These are phyloP conservation scores for Phengaris arion DNA, from an alignment of 2,888 invertebrate genomes.

Conservation along the genomic window DNA sequence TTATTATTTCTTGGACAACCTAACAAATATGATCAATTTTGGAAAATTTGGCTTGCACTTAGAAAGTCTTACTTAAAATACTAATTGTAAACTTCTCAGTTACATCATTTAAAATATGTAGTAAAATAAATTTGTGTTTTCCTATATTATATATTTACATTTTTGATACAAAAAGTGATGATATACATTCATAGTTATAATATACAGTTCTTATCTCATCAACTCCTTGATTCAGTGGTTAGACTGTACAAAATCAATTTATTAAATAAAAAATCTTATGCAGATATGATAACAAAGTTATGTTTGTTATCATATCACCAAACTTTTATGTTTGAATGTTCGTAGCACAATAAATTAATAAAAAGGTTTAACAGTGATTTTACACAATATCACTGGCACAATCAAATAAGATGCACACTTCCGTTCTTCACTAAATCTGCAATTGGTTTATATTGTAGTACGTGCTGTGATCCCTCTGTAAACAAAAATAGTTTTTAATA, in stretches of 20 bases:
- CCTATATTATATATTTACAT: not conserved
- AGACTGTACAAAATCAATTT: no score
- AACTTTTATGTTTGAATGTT: no score
- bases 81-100: not conserved
- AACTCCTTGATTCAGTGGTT: no score
- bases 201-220: not conserved
- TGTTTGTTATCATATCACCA: no score
- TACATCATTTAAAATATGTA: not conserved
- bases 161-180: not conserved
- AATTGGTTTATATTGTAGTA: slow-evolving; percentile 88
- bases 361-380: not conserved
- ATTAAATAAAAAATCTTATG: no score
- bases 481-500: slow-evolving; percentile 37
- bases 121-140: not conserved
- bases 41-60: not conserved
- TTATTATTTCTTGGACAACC: not conserved
- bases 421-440: slow-evolving; percentile 86
- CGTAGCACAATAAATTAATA: not conserved
- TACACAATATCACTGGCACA: slow-evolving; percentile 25
- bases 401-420: slow-evolving; percentile 82
- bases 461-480: slow-evolving; percentile 86
- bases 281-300: no score
- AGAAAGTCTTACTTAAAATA: not conserved
- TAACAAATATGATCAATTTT: no score
- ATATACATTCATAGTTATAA: not conserved